Base-by-base conservation (phyloP, 2,113 vertebrate genomes). In the Mormyrus lacerda region DNA sequence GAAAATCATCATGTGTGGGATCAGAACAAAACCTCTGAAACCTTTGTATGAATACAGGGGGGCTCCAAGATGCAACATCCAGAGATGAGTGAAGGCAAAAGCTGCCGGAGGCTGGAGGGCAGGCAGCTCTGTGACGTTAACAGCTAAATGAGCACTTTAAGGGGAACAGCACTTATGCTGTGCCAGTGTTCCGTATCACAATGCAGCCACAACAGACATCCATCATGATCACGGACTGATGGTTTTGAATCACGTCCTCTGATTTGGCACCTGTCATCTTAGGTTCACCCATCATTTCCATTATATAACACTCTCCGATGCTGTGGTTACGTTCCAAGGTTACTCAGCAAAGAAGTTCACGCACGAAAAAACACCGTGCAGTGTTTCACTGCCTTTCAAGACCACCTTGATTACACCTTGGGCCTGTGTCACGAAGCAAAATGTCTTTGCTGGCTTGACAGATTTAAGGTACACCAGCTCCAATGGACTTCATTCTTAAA, bases 211-310 rank as follows among this genome's bases (percentile, higher is more conserved):
- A 85, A 86, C 13, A 50, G n/a, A 24, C 82, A 50, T 65, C 31
- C n/a, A 85, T 86, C 42, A 86, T 39, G 53, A 89, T 89, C 44
- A 85, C 42, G 39, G 15, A 27, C 27, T 88, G 47, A 82, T 82
- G 88, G 31, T n/a, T 88, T 17, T 61, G 35, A 55, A 35, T 53
- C 85, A 39, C 10, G 1, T 42, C 24, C 42, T 47, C 39, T 84
- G 10, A 44, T 84, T 19, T 84, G 51, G 42, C 55, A 65, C 42
- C 82, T 51, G 69, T 42, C 79, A 45, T 42, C n/a, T 10, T 39
- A 11, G 83, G 17, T 65, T 89, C 82, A 86, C 44, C 53, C 89
- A 61, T 58, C 50, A 84, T 86, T 89, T 86, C 45, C 51, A 15
- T 24, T 65, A 24, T 47, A 85, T 35, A 47, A 61, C 89, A 79